phyloP scores from a whole-genome alignment of 1,140 invertebrate genomes.

The Drosophila simulans region DNA sequence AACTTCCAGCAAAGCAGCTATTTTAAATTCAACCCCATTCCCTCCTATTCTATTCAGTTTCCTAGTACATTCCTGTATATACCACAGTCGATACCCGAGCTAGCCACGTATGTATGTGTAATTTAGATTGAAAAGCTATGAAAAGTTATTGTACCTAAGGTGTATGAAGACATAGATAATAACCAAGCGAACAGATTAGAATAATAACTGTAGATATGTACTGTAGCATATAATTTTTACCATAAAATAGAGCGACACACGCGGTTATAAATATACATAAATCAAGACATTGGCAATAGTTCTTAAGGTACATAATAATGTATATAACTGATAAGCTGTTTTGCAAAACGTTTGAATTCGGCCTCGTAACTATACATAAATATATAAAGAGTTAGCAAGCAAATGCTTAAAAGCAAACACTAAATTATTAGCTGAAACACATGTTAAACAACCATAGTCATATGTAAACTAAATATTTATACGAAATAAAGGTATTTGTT shows the following conservation, averaged over 20 bases:
- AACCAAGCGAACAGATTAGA: slow-evolving; percentile 52
- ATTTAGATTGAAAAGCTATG: slow-evolving; percentile 59
- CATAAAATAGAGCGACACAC: slow-evolving; percentile 16
- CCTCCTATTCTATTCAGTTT: slow-evolving; percentile 28
- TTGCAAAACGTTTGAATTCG: slow-evolving; percentile 47
- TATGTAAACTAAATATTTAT: slow-evolving; percentile 60
- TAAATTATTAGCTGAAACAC: slow-evolving; percentile 74
- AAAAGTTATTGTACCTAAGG: slow-evolving; percentile 74
- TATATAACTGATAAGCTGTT: slow-evolving; percentile 61
- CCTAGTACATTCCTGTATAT: slow-evolving; percentile 66
- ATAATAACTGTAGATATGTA: slow-evolving; percentile 78
- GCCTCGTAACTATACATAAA: slow-evolving; percentile 54
- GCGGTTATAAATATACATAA: slow-evolving; percentile 1
- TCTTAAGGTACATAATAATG: slow-evolving; percentile 43
- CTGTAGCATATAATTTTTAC: slow-evolving; percentile 73
- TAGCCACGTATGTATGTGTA: slow-evolving; percentile 39
- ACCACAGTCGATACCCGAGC: slow-evolving; percentile 43
- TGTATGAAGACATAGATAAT: slow-evolving; percentile 60
- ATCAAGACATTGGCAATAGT: slow-evolving; percentile 42
- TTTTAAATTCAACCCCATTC: slow-evolving; percentile 46
- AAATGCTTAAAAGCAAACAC: slow-evolving; percentile 66
- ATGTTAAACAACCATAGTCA: slow-evolving; percentile 72
- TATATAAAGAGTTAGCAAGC: slow-evolving; percentile 67
- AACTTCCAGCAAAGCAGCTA: slow-evolving; percentile 40
- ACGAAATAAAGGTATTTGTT: slow-evolving; percentile 61